These are phyloP conservation scores for Pyrgilauda ruficollis DNA, from an alignment of 2,113 vertebrate species.

Conservation along the genomic window DNA sequence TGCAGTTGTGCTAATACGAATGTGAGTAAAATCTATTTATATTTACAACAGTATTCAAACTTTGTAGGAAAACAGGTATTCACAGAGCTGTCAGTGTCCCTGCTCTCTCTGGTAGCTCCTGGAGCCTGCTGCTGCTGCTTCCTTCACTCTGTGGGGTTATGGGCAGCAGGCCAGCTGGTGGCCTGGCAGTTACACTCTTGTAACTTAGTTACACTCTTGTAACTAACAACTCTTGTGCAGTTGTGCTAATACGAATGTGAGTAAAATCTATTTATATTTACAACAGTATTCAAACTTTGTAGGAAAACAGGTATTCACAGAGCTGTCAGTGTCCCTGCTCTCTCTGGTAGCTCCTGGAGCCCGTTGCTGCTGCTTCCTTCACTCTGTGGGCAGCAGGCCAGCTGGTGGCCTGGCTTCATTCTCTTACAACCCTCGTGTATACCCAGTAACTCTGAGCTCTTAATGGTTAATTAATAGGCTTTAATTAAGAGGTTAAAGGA, in stretches of 20 bases:
- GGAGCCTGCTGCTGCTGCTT: not conserved
- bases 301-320: not conserved
- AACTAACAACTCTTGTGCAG: too few relatives aligned
- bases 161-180: not conserved
- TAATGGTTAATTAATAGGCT: slow-evolving; percentile 14
- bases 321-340: not conserved
- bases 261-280: not conserved
- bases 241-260: not conserved
- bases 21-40: not conserved
- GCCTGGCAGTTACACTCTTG: too few relatives aligned
- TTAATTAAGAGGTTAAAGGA: slow-evolving; percentile 9
- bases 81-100: not conserved
- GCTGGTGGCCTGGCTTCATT: not conserved
- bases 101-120: not conserved
- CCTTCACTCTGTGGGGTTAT: not conserved
- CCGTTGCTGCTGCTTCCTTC: not conserved
- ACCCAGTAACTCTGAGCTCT: not conserved
- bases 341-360: not conserved
- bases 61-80: not conserved
- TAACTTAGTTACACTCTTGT: too few relatives aligned
- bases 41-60: not conserved
- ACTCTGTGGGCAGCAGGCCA: not conserved
- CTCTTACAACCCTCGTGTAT: not conserved
- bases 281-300: not conserved
- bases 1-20: not conserved